These are phyloP conservation scores for Siniperca undulata DNA, from an alignment of 2,797 vertebrate species.

Conservation along the genomic window DNA sequence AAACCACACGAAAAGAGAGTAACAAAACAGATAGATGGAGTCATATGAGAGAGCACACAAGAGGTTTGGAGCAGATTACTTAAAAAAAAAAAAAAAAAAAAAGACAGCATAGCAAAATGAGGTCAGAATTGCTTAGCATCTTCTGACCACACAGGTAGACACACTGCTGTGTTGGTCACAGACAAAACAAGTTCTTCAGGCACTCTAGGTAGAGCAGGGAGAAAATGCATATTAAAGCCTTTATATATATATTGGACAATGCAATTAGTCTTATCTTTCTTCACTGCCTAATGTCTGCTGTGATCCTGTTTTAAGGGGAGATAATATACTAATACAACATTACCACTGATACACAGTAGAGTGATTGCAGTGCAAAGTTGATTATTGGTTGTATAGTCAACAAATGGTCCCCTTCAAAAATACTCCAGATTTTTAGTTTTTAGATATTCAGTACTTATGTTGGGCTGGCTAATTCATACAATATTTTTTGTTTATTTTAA, in stretches of 20 bases:
- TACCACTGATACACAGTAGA: background rate
- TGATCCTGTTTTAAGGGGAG: background rate
- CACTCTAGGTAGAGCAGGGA: background rate
- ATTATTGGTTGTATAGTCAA: background rate
- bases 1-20: background rate
- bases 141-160: constrained; percentile 47
- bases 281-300: background rate
- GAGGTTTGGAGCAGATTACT: constrained; percentile 22
- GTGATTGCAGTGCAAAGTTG: background rate
- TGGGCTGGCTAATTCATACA: background rate
- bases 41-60: constrained; percentile 18
- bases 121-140: background rate
- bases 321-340: background rate
- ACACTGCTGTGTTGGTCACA: constrained; percentile 3
- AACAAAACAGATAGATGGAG: constrained; percentile 21
- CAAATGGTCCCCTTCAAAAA: background rate
- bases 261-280: constrained; percentile 7
- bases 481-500: background rate
- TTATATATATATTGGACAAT: background rate
- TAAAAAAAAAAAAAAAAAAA: background rate
- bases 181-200: constrained; percentile 1
- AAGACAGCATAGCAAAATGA: constrained; percentile 19
- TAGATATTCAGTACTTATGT: background rate
- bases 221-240: background rate
- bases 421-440: background rate